Evolutionary conservation across 2,888 invertebrate genomes (phyloP).

Genomic region (Morpho helenor): DNA sequence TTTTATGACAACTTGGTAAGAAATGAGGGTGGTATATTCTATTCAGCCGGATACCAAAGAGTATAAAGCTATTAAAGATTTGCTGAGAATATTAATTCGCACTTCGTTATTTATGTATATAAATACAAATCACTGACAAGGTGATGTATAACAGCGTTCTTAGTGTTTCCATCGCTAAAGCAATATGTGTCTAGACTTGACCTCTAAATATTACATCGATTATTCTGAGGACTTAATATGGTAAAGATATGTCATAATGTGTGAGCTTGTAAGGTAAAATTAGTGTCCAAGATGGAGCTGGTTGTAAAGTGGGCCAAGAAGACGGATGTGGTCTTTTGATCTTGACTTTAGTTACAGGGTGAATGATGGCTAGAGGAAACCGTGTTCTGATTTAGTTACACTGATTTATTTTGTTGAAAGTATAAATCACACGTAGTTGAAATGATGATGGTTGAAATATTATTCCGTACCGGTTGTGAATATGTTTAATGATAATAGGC

Average conservation of each 20-base stretch:
- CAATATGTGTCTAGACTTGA: conserved; percentile 8
- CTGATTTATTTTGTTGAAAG: conserved; percentile 2
- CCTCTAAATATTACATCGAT: conserved; percentile 14
- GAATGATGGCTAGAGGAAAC: conserved; percentile 18
- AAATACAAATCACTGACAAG: conserved; percentile 15
- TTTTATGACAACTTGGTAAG: too few species aligned
- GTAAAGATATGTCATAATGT: conserved; percentile 7
- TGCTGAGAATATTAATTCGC: too few species aligned
- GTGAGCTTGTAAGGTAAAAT: conserved; percentile 12
- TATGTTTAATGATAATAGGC: too few species aligned
- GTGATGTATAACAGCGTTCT: conserved; percentile 11
- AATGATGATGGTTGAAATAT: too few species aligned
- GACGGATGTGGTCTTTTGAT: conserved; percentile 47
- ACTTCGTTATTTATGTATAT: conserved; percentile 5
- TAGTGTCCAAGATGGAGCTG: conserved; percentile 19
- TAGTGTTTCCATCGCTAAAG: conserved; percentile 12
- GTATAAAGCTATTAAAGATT: too few species aligned
- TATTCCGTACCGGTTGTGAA: too few species aligned
- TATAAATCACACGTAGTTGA: neutral
- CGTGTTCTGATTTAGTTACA: conserved; percentile 2
- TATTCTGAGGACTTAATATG: conserved; percentile 11
- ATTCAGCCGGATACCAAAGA: too few species aligned
- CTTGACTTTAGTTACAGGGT: conserved; percentile 44
- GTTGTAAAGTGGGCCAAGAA: conserved; percentile 53
- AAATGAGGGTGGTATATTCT: too few species aligned